Evolutionary conservation across 2,888 invertebrate genomes (phyloP).

Genomic region (Oxystoma pomonae): DNA sequence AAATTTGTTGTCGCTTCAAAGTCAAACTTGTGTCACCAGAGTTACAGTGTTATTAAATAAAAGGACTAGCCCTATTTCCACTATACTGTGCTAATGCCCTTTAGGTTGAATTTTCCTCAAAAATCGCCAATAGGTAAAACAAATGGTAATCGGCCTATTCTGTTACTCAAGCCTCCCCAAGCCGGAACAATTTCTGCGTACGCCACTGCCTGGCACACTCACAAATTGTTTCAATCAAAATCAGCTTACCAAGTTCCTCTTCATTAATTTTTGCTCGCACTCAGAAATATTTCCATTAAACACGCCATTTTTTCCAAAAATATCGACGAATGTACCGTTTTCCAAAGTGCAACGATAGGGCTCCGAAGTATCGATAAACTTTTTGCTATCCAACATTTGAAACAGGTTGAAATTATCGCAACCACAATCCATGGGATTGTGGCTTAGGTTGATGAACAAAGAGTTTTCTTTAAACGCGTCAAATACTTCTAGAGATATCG

Average conservation of each 20-base stretch:
- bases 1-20: no score
- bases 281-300: not conserved
- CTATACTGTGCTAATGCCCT: no score
- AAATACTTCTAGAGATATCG: slow-evolving; percentile 35
- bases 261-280: not conserved
- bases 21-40: no score
- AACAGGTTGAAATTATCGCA: slow-evolving; percentile 38
- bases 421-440: slow-evolving; percentile 39
- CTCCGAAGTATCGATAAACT: slow-evolving; percentile 30
- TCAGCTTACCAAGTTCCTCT: not conserved
- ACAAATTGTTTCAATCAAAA: no score
- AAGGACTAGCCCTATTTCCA: no score
- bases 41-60: no score
- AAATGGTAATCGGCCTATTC: no score
- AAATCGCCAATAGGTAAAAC: no score
- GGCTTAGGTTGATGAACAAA: slow-evolving; percentile 34
- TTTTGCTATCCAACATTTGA: slow-evolving; percentile 30
- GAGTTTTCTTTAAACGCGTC: slow-evolving; percentile 24
- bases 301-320: slow-evolving; percentile 24
- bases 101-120: no score
- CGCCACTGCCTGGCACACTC: no score
- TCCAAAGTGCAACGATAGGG: slow-evolving; percentile 30
- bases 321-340: slow-evolving; percentile 26
- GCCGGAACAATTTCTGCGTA: no score
- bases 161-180: no score